These are phyloP conservation scores for Polymixis flavicincta DNA, from an alignment of 2,888 invertebrate genomes.

Conservation along the genomic window DNA sequence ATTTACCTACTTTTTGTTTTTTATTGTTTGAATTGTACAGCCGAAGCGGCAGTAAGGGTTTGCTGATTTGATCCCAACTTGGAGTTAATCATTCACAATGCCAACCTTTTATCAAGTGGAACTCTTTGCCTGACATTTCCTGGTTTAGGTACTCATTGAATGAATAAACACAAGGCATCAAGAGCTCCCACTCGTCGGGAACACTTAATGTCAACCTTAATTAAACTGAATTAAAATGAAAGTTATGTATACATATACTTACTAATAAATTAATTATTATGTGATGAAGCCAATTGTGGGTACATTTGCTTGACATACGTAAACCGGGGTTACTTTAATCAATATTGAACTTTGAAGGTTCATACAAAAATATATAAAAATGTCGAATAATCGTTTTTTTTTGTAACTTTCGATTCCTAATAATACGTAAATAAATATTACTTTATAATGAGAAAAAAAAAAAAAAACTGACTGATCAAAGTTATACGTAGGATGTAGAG, in stretches of 20 bases:
- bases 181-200: constrained; percentile 2
- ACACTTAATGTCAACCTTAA: constrained; percentile 42
- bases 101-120: constrained; percentile 15
- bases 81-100: constrained; percentile 6
- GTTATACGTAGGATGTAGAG: too few relatives aligned
- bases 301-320: too few relatives aligned
- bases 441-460: too few relatives aligned
- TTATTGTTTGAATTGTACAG: constrained; percentile 2
- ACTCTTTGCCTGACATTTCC: constrained; percentile 29
- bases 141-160: constrained; percentile 22
- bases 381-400: too few relatives aligned
- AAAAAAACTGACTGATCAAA: too few relatives aligned
- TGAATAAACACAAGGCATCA: constrained; percentile 10
- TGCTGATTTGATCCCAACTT: constrained; percentile 11
- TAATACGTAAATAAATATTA: too few relatives aligned
- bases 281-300: constrained; percentile 22
- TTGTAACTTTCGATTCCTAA: too few relatives aligned
- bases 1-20: not conserved
- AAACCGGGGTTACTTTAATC: too few relatives aligned
- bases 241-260: constrained; percentile 18
- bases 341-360: too few relatives aligned
- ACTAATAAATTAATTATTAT: constrained; percentile 32
- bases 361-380: too few relatives aligned
- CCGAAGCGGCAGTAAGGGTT: not conserved
- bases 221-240: constrained; percentile 36